phyloP scores from a whole-genome alignment of 2,888 invertebrate species.

The Patella depressa region DNA sequence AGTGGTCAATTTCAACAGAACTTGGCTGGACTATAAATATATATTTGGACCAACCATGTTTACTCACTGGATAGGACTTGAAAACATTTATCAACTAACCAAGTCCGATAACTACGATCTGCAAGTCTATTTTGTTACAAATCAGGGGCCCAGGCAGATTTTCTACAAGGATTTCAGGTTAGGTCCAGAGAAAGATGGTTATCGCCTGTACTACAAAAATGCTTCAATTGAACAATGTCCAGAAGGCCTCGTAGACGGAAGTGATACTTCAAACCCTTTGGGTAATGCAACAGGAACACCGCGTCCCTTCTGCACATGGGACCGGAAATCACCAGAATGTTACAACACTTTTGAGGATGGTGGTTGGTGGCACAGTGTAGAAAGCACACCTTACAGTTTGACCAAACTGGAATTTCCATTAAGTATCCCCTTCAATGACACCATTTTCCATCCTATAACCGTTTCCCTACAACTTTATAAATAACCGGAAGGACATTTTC shows the following conservation, averaged over 20 bases:
- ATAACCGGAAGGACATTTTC: too few species aligned
- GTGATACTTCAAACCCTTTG: background rate
- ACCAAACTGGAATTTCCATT: background rate
- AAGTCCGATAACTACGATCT: background rate
- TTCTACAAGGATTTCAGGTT: background rate
- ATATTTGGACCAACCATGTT: background rate
- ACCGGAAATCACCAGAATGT: background rate
- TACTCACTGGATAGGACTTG: background rate
- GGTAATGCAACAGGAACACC: background rate
- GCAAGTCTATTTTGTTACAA: background rate
- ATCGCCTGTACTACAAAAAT: background rate
- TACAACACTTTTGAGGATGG: background rate
- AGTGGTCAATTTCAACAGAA: background rate
- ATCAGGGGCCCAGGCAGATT: background rate
- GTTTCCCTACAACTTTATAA: too few species aligned
- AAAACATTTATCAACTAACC: background rate
- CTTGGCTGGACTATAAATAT: slow-evolving; percentile 3
- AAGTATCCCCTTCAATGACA: too few species aligned
- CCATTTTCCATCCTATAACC: too few species aligned
- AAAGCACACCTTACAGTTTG: background rate
- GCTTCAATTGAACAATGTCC: background rate
- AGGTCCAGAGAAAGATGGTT: background rate
- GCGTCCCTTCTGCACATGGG: background rate
- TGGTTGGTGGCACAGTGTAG: background rate
- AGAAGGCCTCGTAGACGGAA: background rate